Conservation (phyloP, 2,797 vertebrate genomes). For the Lagocephalus sceleratus region DNA sequence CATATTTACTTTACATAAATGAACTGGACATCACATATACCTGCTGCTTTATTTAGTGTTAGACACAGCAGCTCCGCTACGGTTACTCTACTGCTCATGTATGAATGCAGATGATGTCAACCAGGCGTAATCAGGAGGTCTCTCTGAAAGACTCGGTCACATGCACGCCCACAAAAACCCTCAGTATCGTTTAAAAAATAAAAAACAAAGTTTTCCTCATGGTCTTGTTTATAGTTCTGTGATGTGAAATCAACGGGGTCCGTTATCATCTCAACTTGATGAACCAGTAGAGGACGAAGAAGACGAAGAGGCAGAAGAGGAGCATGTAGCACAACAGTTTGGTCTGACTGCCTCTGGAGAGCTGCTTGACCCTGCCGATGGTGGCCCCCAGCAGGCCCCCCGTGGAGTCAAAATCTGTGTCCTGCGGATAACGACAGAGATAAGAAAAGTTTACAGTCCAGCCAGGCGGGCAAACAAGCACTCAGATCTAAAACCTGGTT, state of each 20-base stretch:
- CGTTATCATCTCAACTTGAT: constrained; percentile 79
- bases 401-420: constrained; percentile 92
- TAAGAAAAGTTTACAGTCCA: constrained; percentile 9
- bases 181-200: neutral
- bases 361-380: constrained; percentile 86
- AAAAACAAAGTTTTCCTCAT: neutral
- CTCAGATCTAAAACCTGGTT: neutral
- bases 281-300: constrained; percentile 95
- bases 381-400: constrained; percentile 91
- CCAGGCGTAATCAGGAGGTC: no score
- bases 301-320: constrained; percentile 92
- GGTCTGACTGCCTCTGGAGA: constrained; percentile 94
- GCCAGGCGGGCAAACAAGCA: neutral
- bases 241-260: neutral
- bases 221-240: constrained; percentile 17
- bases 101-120: no score
- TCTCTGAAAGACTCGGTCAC: neutral
- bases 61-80: neutral
- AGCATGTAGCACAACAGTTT: constrained; percentile 93
- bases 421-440: constrained; percentile 67
- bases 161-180: neutral
- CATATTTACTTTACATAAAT: neutral
- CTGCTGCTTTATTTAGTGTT: neutral
- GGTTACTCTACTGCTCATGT: no score
- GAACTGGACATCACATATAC: neutral